Conservation (phyloP, 1,140 invertebrate genomes). For the Asbolus verrucosus region DNA sequence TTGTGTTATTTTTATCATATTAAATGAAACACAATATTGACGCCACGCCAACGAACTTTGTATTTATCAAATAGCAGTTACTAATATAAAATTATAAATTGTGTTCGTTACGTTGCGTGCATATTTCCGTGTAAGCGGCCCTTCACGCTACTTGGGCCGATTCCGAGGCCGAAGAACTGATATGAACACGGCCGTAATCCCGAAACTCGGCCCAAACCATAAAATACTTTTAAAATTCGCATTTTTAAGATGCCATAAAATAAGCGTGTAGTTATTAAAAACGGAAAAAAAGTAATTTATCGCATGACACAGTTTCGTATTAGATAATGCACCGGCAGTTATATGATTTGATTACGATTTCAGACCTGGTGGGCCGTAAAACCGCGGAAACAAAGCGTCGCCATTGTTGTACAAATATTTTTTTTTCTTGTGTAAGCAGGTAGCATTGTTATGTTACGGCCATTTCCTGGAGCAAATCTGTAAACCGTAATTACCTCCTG, state of each 20-base stretch:
- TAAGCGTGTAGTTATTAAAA: no score
- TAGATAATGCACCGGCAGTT: neutral
- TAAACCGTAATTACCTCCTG: conserved; percentile 53
- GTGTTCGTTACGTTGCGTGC: no score
- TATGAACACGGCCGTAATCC: no score
- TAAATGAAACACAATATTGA: no score
- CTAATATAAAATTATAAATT: neutral
- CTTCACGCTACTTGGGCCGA: no score
- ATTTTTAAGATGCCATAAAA: no score
- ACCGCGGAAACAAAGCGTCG: neutral
- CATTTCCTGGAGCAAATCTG: conserved; percentile 32
- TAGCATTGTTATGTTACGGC: neutral
- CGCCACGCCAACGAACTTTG: no score
- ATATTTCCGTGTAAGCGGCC: no score
- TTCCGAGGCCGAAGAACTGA: no score
- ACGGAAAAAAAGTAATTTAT: conserved; percentile 1
- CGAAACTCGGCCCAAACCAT: no score
- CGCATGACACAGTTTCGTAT: neutral
- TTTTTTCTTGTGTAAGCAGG: neutral
- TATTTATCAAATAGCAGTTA: no score
- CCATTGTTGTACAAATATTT: neutral
- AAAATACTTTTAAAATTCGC: neutral
- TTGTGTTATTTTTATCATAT: no score
- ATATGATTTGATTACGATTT: neutral
- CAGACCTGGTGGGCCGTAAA: neutral